Evolutionary conservation across 1,140 invertebrate genomes (phyloP).

Genomic region (Papilio glaucus): DNA sequence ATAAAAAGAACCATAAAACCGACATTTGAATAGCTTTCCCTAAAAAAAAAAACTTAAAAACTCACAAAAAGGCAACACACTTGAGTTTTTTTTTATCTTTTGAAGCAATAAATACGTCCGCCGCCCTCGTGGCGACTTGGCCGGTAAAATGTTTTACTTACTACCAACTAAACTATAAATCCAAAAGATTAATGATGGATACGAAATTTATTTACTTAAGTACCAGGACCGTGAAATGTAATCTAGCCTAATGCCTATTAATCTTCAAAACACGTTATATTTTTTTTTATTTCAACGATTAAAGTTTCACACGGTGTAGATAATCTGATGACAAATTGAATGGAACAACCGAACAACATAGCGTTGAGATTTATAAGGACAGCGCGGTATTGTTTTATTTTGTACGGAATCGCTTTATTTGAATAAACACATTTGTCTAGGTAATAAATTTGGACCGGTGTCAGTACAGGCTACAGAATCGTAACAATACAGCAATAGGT

Average conservation of each 20-base stretch:
- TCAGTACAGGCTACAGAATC: slow-evolving; percentile 28
- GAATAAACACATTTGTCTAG: slow-evolving; percentile 38
- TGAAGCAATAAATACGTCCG: slow-evolving; percentile 72
- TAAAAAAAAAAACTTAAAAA: slow-evolving; percentile 57
- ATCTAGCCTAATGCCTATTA: slow-evolving; percentile 73
- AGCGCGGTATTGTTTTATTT: slow-evolving; percentile 33
- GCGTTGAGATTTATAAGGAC: slow-evolving; percentile 25
- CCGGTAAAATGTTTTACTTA: slow-evolving; percentile 65
- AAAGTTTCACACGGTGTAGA: slow-evolving; percentile 33
- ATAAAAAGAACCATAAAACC: slow-evolving; percentile 53
- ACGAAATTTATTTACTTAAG: slow-evolving; percentile 77
- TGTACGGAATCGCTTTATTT: slow-evolving; percentile 30
- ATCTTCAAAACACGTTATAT: slow-evolving; percentile 69
- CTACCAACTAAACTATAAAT: slow-evolving; percentile 72
- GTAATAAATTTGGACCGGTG: slow-evolving; percentile 38
- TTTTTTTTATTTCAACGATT: slow-evolving; percentile 51
- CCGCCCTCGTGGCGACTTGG: slow-evolving; percentile 60
- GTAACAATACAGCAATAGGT: slow-evolving; percentile 12
- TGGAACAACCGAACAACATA: slow-evolving; percentile 23
- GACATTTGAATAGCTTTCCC: slow-evolving; percentile 52
- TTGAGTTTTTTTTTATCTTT: slow-evolving; percentile 62
- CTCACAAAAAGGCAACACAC: slow-evolving; percentile 58
- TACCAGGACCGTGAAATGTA: slow-evolving; percentile 70
- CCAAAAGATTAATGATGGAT: slow-evolving; percentile 75
- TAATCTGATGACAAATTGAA: slow-evolving; percentile 37